Evolutionary conservation across 30 jellyfish, hydroid and myxozoan species (phyloP), one percentile per base, ranked within the genome.

Genomic region (Sanderia malayensis): DNA sequence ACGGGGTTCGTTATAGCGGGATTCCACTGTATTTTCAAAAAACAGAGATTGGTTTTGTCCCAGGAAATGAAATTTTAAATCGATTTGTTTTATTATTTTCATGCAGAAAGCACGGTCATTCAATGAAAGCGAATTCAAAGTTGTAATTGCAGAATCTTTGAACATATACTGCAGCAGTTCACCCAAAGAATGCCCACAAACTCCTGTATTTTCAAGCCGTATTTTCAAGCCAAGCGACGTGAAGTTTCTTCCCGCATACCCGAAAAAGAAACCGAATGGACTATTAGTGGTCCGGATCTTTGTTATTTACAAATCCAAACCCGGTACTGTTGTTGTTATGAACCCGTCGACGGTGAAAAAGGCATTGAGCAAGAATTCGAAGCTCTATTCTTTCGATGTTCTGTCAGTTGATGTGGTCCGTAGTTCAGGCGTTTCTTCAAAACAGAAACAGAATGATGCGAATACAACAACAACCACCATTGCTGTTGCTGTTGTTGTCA

Each of bases 201-300:
- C 13, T 37, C 10, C 13, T 4, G 52, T n/a, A n/a, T n/a, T n/a
- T n/a, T n/a, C n/a, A n/a, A n/a, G n/a, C n/a, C n/a, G n/a, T n/a
- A n/a, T 49, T 18, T 49, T 4, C 64, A 49, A 49, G 18, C 24
- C 64, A 49, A 19, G 27, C 24, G 64, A 49, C 27, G 27, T 49
- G 7, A 49, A 19, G 18, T 9, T 49, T 7, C 11, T 49, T 49
- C 24, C 64, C 25, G 64, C 25, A 18, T 49, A 49, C 18, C 64
- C 64, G 7, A 49, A 49, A 19, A 49, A 11, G 11, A 49, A 49
- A 49, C 64, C 64, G 64, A 24, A 49, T 49, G 64, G 64, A 49
- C 8, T 8, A 49, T 2, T 49, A 49, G 64, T 9, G 2, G 24
- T 49, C 64, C 64, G 64, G 64, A 4, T 49, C 24, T 49, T 9